Evolutionary conservation across 1,140 invertebrate species (phyloP), one percentile per base, ranked within the genome.

Genomic region (Drosophila lowei): DNA sequence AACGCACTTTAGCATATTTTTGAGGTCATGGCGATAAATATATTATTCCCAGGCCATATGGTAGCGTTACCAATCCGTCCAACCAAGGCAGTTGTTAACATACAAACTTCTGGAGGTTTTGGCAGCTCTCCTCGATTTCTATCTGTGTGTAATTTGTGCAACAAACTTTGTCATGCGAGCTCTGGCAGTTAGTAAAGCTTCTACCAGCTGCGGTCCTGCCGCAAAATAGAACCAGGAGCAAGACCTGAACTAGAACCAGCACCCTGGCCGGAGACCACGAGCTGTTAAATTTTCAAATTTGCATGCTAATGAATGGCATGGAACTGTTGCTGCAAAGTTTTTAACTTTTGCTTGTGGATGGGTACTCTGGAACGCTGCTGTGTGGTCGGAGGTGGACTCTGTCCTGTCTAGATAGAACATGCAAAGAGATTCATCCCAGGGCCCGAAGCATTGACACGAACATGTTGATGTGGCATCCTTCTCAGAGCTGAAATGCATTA

Each of bases 231-330:
- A 43, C 23, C 3, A 0, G 23, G 38, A 34, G 43, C 43, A 15
- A 46, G 42, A 46, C 34, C 28, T 25, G 23, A 25, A 25, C 41
- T 5, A 72, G 52, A 50, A 42, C 42, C 44, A 58, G 21, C 18
- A 42, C 23, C 18, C 18, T 18, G 18, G 15, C 5, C 53, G 8
- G 13, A 46, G 43, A 53, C 58, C 57, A 55, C 49, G 57, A 67
- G 48, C 64, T 71, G 59, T 79, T 85, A 85, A 76, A 79, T 85
- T 83, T 79, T 72, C 71, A 79, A 83, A 83, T 79, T 79, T 76
- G 56, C 76, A 85, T 85, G 72, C 76, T 83, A 85, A 79, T 79
- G 72, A 85, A 83, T 83, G 76, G 80, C 59, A 54, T 58, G 76
- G 76, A 28, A 28, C 28, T 9, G 8, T 66, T 52, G 50, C 47